Evolutionary conservation across 2,888 invertebrate species (phyloP).

Genomic region (Hanleya hanleyi): DNA sequence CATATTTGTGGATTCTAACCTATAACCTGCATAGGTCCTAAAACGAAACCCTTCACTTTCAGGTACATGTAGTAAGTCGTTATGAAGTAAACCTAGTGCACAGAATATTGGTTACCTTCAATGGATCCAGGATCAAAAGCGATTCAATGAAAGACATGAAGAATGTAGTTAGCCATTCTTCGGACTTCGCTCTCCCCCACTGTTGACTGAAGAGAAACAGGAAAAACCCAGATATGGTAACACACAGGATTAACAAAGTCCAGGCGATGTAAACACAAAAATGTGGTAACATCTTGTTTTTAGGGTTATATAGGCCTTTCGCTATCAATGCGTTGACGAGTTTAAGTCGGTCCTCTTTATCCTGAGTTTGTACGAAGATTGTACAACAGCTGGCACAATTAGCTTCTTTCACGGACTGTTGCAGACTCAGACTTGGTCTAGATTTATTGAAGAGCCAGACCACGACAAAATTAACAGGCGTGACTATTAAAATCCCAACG

Average conservation of each 20-base stretch:
- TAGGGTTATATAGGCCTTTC: not conserved
- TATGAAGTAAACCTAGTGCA: too few relatives aligned
- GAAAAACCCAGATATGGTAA: conserved; percentile 33
- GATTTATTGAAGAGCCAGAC: conserved; percentile 45
- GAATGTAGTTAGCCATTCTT: not conserved
- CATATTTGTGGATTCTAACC: too few relatives aligned
- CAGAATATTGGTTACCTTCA: conserved; percentile 49
- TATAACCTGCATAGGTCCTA: too few relatives aligned
- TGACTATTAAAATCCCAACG: conserved; percentile 47
- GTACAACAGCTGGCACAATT: not conserved
- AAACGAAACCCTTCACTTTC: too few relatives aligned
- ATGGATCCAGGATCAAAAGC: conserved; percentile 59
- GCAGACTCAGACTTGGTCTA: conserved; percentile 9
- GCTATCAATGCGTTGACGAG: not conserved
- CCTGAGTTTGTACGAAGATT: too few relatives aligned
- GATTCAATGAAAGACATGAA: conserved; percentile 55
- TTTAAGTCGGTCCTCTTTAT: not conserved
- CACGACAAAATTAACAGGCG: conserved; percentile 44
- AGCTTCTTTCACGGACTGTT: not conserved
- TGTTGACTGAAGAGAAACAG: conserved; percentile 13
- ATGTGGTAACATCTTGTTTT: conserved; percentile 31
- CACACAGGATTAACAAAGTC: conserved; percentile 38
- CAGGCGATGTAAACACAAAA: conserved; percentile 48
- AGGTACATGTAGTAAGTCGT: too few relatives aligned
- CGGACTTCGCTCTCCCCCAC: not conserved